Evolutionary conservation across 2,888 invertebrate species (phyloP), one percentile per base, ranked within the genome.

Genomic region (Lithophane socia): DNA sequence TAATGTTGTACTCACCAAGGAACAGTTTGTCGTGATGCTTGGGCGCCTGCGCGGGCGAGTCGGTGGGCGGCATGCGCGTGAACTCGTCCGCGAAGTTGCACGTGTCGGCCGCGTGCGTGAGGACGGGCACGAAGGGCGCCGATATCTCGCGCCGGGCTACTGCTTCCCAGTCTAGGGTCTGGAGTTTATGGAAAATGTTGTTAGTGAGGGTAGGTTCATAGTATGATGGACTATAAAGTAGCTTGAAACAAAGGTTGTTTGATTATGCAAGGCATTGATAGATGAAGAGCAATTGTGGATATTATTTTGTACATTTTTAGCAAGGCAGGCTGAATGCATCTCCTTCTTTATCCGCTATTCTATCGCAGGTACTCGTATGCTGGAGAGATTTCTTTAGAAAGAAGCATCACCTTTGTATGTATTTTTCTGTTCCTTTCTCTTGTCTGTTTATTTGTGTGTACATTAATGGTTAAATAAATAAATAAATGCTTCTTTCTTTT

Each of bases 41-140:
- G 60, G 99, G 99, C 75, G 98, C 98, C 80, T 98, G 98, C 29
- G 99, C 99, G 0, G 99, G 99, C 9, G 99, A 99, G 95, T 99
- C 99, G 0, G 98, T 98, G 12, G 99, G 98, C 71, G 98, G 97
- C 98, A 99, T 98, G 90, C 98, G 98, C 0, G 99, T 99, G 95
- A 99, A 99, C 96, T 99, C 99, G 85, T 99, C 99, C 65, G 99
- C 98, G 95, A 99, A 99, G 97, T 99, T 99, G 92, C 99, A 98
- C 21, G 99, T 99, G 95, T 99, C 99, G 82, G 99, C 97, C 93
- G 99, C 99, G 94, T 98, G 97, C 85, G 97, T 97, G 73, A 99
- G 98, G 77, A 97, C 97, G n/a, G 99, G 99, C 86, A 98, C 98
- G 96, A 99, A 99, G 2, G 99, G 99, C 0, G 99, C 99, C 21